Evolutionary conservation across 2,113 vertebrate genomes (phyloP), one percentile per base, ranked within the genome.

Genomic region (Sylvietta virens): DNA sequence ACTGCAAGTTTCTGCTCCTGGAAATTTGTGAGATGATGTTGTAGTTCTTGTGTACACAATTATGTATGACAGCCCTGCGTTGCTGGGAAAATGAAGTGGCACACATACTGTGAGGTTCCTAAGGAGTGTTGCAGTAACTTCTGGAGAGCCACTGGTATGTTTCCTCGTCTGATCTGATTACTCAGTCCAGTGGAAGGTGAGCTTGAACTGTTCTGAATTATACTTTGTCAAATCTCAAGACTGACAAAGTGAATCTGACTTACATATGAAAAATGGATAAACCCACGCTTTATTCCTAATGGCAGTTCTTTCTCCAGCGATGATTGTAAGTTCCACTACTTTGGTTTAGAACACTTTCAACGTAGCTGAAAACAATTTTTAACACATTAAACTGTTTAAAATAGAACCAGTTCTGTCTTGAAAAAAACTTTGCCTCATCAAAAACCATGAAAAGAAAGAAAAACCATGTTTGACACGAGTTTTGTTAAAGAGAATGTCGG

Each of bases 241-340:
- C 88, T 95, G 92, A 93, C 88, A 88, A 94, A 97, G 76, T 90
- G 95, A 88, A 94, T 88, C 85, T 81, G 93, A 81, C 90, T 92
- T 95, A 74, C 92, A 96, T 97, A 96, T 95, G 95, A 94, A 90
- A 95, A 95, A 92, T 90, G 80, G 82, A 97, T 96, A 96, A 95
- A 66, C 11, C 44, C n/a, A 7, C 3, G 6, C 79, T 93, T 95
- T 94, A 96, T 95, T 90, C 86, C 72, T 92, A 81, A 86, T 92
- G 90, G 80, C 93, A 95, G 88, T 44, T 84, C 82, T 84, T 95
- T 94, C 91, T 96, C 65, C 65, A 76, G 79, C 11, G 13, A 72
- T 81, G 82, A 90, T 4, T 83, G 44, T 78, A 92, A 90, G 87
- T 78, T 88, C 82, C 69, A 74, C 80, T 74, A 57, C 61, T 81